A percentile compares a stretch with the other conserved stretches of the same genome.
Conservation (phyloP, 2,113 vertebrate genomes). For the Plecturocebus donacophilus region DNA sequence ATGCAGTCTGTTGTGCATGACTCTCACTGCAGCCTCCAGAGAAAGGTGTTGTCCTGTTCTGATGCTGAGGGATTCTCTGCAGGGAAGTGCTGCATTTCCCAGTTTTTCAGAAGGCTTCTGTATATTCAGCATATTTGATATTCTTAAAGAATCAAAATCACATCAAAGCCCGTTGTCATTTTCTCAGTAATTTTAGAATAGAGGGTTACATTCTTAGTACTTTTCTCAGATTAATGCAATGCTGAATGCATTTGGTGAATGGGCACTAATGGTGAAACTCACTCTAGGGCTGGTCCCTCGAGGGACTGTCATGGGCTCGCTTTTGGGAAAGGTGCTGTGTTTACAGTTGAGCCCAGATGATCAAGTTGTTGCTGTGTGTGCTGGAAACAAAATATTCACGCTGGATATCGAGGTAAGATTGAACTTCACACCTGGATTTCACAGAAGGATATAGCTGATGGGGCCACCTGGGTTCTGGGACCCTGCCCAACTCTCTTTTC, state of each 20-base stretch:
- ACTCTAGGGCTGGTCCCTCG: slow-evolving; percentile 85
- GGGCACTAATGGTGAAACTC: background rate
- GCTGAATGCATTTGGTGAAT: background rate
- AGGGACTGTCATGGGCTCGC: slow-evolving; percentile 87
- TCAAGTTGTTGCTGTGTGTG: slow-evolving; percentile 85
- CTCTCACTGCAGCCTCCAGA: background rate
- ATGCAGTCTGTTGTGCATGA: background rate
- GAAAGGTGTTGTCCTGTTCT: too few relatives aligned
- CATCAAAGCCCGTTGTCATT: background rate
- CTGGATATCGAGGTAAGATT: slow-evolving; percentile 87
- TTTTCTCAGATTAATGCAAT: background rate
- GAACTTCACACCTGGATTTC: background rate
- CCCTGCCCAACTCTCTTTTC: accelerated
- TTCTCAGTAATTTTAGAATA: too few relatives aligned
- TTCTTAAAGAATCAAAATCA: background rate
- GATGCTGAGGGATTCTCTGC: too few relatives aligned
- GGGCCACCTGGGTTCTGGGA: background rate
- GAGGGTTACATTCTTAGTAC: accelerated
- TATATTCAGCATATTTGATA: background rate
- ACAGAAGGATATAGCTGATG: too few relatives aligned
- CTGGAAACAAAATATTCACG: slow-evolving; percentile 82
- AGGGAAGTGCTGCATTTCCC: background rate
- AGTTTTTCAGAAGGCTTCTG: background rate
- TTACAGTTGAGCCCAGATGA: slow-evolving; percentile 88
- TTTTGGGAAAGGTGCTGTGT: slow-evolving; percentile 85